Evolutionary conservation across 2,888 invertebrate species (phyloP).

Genomic region (Norana najaformis): DNA sequence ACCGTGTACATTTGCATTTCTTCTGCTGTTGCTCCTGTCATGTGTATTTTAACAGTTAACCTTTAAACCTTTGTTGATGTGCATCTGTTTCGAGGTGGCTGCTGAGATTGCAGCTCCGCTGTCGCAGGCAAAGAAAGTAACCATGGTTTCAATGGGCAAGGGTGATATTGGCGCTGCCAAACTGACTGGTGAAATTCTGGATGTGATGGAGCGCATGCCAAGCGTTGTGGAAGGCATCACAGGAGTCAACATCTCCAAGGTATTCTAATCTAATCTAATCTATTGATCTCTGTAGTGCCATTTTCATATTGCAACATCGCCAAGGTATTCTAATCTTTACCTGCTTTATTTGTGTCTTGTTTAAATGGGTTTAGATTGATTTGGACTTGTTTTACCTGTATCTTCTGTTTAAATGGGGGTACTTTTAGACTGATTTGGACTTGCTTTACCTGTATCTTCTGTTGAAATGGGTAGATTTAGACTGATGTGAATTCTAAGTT

Average conservation of each 20-base stretch:
- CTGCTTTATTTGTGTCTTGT: too few relatives aligned
- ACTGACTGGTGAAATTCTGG: constrained; percentile 88
- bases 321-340: too few relatives aligned
- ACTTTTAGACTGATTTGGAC: too few relatives aligned
- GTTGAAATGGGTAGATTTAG: not conserved
- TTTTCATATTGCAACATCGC: too few relatives aligned
- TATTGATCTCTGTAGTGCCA: too few relatives aligned
- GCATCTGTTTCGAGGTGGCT: constrained; percentile 73
- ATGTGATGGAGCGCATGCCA: constrained; percentile 88
- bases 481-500: too few relatives aligned
- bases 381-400: too few relatives aligned
- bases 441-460: not conserved
- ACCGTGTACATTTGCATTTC: too few relatives aligned
- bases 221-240: constrained; percentile 87
- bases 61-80: not conserved
- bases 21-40: not conserved
- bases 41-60: not conserved
- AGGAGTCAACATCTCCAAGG: constrained; percentile 80
- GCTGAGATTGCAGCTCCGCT: constrained; percentile 95
- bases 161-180: constrained; percentile 90
- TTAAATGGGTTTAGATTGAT: too few relatives aligned
- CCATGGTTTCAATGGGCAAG: constrained; percentile 89
- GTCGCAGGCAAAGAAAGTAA: constrained; percentile 90
- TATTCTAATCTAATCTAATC: constrained; percentile 37
- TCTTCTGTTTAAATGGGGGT: too few relatives aligned